These are phyloP conservation scores for Drosophila helvetica DNA, from an alignment of 2,888 invertebrate species.

Conservation along the genomic window DNA sequence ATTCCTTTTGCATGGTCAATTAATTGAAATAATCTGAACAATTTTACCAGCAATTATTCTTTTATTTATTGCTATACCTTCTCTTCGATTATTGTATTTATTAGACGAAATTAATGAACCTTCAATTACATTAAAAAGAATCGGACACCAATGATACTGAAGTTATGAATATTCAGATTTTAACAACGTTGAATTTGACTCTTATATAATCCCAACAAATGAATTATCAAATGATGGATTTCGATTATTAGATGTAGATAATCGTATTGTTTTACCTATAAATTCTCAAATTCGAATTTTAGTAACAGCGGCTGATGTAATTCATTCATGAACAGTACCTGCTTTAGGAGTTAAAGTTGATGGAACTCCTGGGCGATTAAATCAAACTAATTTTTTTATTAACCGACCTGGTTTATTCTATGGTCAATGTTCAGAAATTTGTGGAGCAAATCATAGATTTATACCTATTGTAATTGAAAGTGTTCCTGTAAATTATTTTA, in stretches of 20 bases:
- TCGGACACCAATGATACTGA: slow-evolving; percentile 89
- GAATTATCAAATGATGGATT: slow-evolving; percentile 84
- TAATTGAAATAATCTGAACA: too few species aligned
- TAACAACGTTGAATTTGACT: slow-evolving; percentile 86
- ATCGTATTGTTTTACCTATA: slow-evolving; percentile 86
- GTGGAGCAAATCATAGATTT: slow-evolving; percentile 90
- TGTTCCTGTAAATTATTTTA: slow-evolving; percentile 85
- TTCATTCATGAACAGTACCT: slow-evolving; percentile 88
- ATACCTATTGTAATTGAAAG: slow-evolving; percentile 90
- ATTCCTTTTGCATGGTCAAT: slow-evolving; percentile 85
- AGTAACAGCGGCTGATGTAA: slow-evolving; percentile 87
- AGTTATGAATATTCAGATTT: slow-evolving; percentile 89
- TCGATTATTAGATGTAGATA: slow-evolving; percentile 88
- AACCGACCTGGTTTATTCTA: slow-evolving; percentile 88
- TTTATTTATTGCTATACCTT: too few species aligned
- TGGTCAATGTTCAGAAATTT: slow-evolving; percentile 86
- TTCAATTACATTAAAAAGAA: slow-evolving; percentile 86
- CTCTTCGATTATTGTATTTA: too few species aligned
- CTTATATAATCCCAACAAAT: slow-evolving; percentile 86
- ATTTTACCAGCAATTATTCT: too few species aligned
- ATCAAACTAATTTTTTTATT: slow-evolving; percentile 86
- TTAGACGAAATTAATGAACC: slow-evolving; percentile 87
- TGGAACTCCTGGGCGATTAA: slow-evolving; percentile 87
- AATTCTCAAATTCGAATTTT: slow-evolving; percentile 87
- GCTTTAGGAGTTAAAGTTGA: slow-evolving; percentile 87